Evolutionary conservation across 2,113 vertebrate genomes (phyloP), one percentile per base, ranked within the genome.

Genomic region (Grallaria varia): DNA sequence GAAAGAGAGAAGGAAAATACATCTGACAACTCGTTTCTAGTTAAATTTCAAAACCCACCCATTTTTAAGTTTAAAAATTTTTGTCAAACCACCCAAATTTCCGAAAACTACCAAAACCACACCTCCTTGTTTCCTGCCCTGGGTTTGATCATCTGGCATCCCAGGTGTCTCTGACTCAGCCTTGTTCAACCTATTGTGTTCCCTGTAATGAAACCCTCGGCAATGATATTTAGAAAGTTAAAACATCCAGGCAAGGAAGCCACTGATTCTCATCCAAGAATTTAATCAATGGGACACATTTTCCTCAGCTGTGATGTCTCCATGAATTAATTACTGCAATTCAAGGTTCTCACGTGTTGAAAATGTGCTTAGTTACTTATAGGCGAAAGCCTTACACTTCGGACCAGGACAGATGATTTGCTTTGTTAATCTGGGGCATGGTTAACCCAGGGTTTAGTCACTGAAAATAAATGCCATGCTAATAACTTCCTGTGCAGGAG

Each of bases 221-320:
- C 39, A 22, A 52, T 40, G 67, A 77, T 77, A 94, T 82, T 88
- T 47, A 85, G 80, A 83, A 97, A 93, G 49, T 85, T 90, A 91
- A 56, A 92, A 74, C 0, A 0, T 49, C 53, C 72, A 52, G 67
- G 92, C 39, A 92, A 40, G 15, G 47, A 91, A 86, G 20, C 53
- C 66, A 40, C 50, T 95, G 91, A 90, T 93, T 96, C 93, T 40
- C 18, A 87, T 92, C 80, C 78, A 97, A 93, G 82, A 82, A 95
- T 71, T 58, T 90, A 83, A 91, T 93, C 81, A 89, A 79, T 62
- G 66, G 49, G 42, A 66, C 49, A 55, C 6, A 5, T 52, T 93
- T 77, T 91, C 63, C 88, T 95, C 63, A 42, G 58, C 86, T 71
- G 37, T 42, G 24, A 30, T 49, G 42, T 88, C 75, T 59, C 92